phyloP scores from a whole-genome alignment of 2,888 invertebrate genomes.

The Antitype chi region DNA sequence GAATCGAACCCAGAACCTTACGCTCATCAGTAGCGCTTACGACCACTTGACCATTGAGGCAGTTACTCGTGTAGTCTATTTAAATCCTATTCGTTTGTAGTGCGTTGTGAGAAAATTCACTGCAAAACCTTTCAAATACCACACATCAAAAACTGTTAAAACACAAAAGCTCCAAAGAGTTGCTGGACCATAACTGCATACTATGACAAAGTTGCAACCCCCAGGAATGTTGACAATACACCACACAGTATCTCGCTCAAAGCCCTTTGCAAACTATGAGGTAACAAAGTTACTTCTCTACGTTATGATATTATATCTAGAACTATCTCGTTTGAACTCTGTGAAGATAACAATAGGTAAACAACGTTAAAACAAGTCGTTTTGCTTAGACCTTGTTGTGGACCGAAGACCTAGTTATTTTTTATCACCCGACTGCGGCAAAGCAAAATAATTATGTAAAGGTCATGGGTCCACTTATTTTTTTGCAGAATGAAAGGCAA shows the following conservation, averaged over 20 bases:
- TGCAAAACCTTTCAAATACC: background rate
- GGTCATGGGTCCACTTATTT: background rate
- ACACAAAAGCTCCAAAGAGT: background rate
- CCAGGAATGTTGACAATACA: constrained; percentile 7
- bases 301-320: constrained; percentile 3
- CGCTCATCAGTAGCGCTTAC: too few relatives aligned
- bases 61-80: too few relatives aligned
- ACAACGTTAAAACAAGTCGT: background rate
- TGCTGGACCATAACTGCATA: background rate
- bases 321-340: background rate
- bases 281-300: constrained; percentile 27
- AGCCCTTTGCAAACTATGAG: constrained; percentile 19
- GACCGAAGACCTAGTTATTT: background rate
- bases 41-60: too few relatives aligned
- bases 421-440: too few relatives aligned
- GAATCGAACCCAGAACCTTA: too few relatives aligned
- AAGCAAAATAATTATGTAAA: background rate
- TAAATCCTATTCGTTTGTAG: too few relatives aligned
- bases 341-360: background rate
- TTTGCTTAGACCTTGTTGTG: background rate
- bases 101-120: too few relatives aligned
- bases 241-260: constrained; percentile 6
- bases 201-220: constrained; percentile 4
- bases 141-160: background rate
- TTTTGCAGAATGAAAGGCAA: background rate